Base-by-base conservation (phyloP, 2,797 vertebrate species). In the Echeneis naucrates region DNA sequence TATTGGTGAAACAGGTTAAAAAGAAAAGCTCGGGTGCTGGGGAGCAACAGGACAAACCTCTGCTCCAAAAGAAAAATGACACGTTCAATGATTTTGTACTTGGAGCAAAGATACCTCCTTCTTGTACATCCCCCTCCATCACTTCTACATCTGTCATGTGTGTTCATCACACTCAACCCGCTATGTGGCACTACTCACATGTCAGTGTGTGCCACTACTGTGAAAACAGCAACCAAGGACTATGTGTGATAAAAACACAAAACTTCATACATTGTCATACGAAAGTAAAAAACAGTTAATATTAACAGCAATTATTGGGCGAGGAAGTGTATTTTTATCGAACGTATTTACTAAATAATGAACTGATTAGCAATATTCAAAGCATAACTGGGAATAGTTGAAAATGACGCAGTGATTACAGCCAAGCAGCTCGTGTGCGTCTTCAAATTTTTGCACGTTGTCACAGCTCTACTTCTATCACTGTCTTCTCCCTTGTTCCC, bases 391-490 rank as follows among this genome's bases (percentile, higher is more conserved):
- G 17, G 24, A 44, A 47, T 44, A 35, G 40, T 44, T 75, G 21
- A 42, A 68, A 38, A 48, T 65, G 35, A 42, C 11, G 48, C 38
- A 44, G 24, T 42, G 38, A 78, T 62, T 47, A 57, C 35, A 50
- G 24, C 23, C 24, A 27, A 14, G 33, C 24, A 68, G 38, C 58
- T 67, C 19, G 2, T 66, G 48, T 14, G 38, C 12, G 38, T 80
- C 53, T 71, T n/a, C 44, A 19, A 68, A 72, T 65, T 77, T 45
- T 53, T 58, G 19, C 42, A 54, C 10, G 27, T 52, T 62, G 61
- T 78, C 79, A 77, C 62, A 74, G 56, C 10, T 73, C 26, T 70
- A 13, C 47, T 74, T 69, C 64, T 58, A 73, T 76, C 56, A 27
- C 53, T 32, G n/a, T 42, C 58, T 56, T 45, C 48, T 64, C 70